Conservation (phyloP, 2,888 invertebrate genomes). For the Lacanobia oleracea region DNA sequence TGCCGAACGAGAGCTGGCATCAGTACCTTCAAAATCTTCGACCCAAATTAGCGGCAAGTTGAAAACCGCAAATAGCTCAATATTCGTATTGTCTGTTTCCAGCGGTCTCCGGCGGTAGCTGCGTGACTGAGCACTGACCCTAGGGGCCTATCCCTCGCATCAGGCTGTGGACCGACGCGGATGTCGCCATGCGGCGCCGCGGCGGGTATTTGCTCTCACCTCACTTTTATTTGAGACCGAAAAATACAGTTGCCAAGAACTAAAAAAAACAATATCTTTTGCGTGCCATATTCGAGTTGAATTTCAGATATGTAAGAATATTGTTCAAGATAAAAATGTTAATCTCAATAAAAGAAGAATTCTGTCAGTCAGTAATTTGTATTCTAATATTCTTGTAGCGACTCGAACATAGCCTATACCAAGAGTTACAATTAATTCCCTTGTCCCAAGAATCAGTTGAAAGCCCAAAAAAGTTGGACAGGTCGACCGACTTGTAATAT, state of each 20-base stretch:
- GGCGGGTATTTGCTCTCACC: slow-evolving; percentile 40
- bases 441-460: not conserved
- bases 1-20: slow-evolving; percentile 1
- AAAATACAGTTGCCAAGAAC: slow-evolving; percentile 21
- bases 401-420: not conserved
- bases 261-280: slow-evolving; percentile 17
- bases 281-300: slow-evolving; percentile 12
- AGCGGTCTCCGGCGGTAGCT: slow-evolving; percentile 6
- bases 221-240: slow-evolving; percentile 26
- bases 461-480: not conserved
- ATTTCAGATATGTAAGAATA: not conserved
- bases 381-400: slow-evolving; percentile 7
- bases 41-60: slow-evolving; percentile 18
- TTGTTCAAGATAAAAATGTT: not conserved
- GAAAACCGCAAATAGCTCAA: slow-evolving; percentile 34
- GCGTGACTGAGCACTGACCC: slow-evolving; percentile 35
- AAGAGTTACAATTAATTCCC: not conserved
- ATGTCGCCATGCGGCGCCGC: slow-evolving; percentile 20
- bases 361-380: not conserved
- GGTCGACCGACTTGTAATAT: not conserved
- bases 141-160: not conserved
- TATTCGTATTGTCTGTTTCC: slow-evolving; percentile 19
- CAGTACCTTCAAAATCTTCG: not conserved
- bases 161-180: slow-evolving; percentile 1
- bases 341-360: not conserved